Evolutionary conservation across 2,888 invertebrate species (phyloP), one percentile per base, ranked within the genome.

Genomic region (Agonopterix alstromeriana): DNA sequence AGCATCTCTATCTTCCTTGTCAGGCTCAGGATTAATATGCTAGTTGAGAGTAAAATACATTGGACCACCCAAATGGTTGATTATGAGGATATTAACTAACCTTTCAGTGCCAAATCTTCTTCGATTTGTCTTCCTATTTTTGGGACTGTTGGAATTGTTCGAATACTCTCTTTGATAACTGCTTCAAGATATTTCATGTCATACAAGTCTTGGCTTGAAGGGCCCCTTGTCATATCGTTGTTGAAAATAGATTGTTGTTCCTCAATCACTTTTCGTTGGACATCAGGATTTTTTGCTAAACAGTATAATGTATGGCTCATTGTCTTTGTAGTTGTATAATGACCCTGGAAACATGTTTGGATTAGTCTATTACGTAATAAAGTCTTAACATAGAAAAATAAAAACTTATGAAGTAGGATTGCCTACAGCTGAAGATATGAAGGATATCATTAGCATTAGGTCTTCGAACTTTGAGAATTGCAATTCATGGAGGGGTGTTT

Each of bases 101-200:
- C 68, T 59, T 61, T 62, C 12, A 70, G 53, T n/a, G 50, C 47
- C 5, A 70, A 50, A 51, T 71, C 66, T 9, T 63, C 53, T 36
- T 65, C 53, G 9, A 71, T 51, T 47, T 65, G 63, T 44, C 71
- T 58, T 36, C 65, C 65, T 43, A 70, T 65, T 53, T 68, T 71
- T 0, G 70, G 60, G 3, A 70, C 60, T 2, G 69, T 67, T 5
- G 69, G 70, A 44, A 70, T 60, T 12, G 60, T 52, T 1, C 71
- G 54, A 27, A 70, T 63, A 43, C 62, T 65, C 48, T 71, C 71
- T 48, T 71, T 71, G 11, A 70, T 67, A 10, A 65, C 63, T 1
- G 65, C 66, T 50, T 72, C 70, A 0, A 72, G 59, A 49, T 70
- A 72, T 48, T 70, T 70, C 70, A 72, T 72, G 49, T 70, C 56